Base-by-base conservation (phyloP, 2,888 invertebrate species). In the Atrina japonica region DNA sequence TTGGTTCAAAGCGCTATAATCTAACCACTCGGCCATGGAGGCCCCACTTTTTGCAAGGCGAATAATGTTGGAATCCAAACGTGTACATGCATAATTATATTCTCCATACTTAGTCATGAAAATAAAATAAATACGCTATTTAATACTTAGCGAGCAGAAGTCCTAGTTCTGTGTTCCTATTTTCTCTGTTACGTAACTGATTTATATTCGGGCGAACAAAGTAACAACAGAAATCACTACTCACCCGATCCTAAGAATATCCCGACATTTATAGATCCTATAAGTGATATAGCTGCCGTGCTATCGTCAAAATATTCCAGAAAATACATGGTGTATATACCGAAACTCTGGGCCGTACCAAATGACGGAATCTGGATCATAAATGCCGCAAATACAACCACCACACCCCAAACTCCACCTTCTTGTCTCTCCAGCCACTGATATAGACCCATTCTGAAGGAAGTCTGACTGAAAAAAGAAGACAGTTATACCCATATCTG, bases 251-350 rank as follows among this genome's bases (percentile, higher is more conserved):
- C 84, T 7, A 85, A 76, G 23, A 85, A 77, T 6, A 80, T 64
- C 2, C 84, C 86, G 7, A 83, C 74, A 70, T 84, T 85, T 69
- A 85, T 82, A 16, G 85, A 80, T 6, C 83, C 80, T 16, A 86
- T 80, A 60, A 85, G 68, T n/a, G 86, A 83, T 14, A 84, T 81
- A 18, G 79, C 81, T 16, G 83, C 80, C 5, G 82, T 70, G 40
- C 79, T 76, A n/a, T 75, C 71, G 29, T 75, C 66, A 56, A 84
- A 86, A 68, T 82, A 74, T 16, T 78, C 73, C 21, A 85, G 76
- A 16, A 85, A 78, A 61, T 83, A 84, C 60, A 86, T 78, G 64
- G 83, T 84, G 78, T 84, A 86, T 14, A 86, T 79, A 27, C 86
- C 85, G 53, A 86, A 75, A 70, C 81, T 80, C 58, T 78, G 75